Evolutionary conservation across 2,113 vertebrate genomes (phyloP).

Genomic region (Periophthalmodon schlosseri): DNA sequence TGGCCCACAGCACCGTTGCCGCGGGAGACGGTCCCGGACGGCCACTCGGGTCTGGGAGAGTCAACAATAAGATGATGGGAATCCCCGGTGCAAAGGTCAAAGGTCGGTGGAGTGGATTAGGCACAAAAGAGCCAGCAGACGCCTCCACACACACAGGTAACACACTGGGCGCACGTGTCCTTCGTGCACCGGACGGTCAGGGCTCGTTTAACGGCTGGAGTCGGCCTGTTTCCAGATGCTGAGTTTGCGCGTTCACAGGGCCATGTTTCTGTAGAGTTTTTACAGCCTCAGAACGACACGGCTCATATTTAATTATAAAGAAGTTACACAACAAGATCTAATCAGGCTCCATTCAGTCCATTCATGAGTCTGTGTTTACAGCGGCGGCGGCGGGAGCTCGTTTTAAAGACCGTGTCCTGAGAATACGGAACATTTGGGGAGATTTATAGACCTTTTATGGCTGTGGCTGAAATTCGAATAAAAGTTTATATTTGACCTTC

Average conservation of each 20-base stretch:
- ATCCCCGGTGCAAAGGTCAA: conserved; percentile 35
- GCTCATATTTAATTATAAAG: conserved; percentile 49
- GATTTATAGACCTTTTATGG: too few species aligned
- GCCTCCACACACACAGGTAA: conserved; percentile 10
- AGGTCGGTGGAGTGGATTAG: conserved; percentile 39
- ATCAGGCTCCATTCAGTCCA: conserved; percentile 6
- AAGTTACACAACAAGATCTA: conserved; percentile 25
- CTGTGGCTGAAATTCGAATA: too few species aligned
- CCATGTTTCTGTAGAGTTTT: conserved; percentile 17
- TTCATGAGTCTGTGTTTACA: not conserved
- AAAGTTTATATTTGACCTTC: too few species aligned
- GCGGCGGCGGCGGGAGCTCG: not conserved
- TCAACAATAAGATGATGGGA: conserved; percentile 49
- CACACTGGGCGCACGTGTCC: not conserved
- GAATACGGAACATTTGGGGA: too few species aligned
- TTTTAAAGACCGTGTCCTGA: not conserved
- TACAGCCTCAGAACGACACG: conserved; percentile 16
- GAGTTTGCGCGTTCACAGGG: conserved; percentile 12
- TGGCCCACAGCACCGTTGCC: conserved; percentile 40
- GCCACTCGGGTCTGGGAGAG: conserved; percentile 46
- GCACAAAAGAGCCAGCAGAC: not conserved
- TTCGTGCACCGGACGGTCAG: too few species aligned
- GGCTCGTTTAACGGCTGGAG: not conserved
- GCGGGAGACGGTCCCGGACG: conserved; percentile 47
- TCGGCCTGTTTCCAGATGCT: conserved; percentile 11